Conservation (phyloP, 2,797 vertebrate genomes). For the Crenuchus spilurus region DNA sequence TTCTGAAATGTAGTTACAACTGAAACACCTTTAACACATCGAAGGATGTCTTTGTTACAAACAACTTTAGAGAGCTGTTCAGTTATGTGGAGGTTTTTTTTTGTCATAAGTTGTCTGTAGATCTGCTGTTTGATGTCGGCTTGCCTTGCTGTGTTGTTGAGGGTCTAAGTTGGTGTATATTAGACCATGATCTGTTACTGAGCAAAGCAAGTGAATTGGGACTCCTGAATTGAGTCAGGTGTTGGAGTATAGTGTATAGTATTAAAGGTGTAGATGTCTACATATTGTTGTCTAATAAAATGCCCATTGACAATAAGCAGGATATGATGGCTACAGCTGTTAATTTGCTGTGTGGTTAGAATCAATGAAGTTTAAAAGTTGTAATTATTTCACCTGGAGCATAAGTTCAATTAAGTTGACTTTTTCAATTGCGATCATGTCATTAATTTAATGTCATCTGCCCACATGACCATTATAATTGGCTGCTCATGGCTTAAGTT, state of each 20-base stretch:
- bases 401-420: neutral
- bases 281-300: neutral
- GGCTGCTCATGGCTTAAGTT: too few relatives aligned
- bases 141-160: too few relatives aligned
- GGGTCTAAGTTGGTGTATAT: too few relatives aligned
- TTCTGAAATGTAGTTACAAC: constrained; percentile 61
- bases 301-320: neutral
- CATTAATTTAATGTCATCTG: too few relatives aligned
- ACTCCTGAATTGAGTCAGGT: too few relatives aligned
- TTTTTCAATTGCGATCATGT: too few relatives aligned
- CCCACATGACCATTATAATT: too few relatives aligned
- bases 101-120: neutral
- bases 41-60: neutral
- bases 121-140: neutral
- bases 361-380: too few relatives aligned
- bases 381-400: neutral
- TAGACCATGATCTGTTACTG: too few relatives aligned
- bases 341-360: neutral
- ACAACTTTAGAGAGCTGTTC: neutral
- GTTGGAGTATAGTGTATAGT: neutral
- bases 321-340: neutral
- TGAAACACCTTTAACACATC: constrained; percentile 25
- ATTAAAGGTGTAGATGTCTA: too few relatives aligned
- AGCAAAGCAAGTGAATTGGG: too few relatives aligned
- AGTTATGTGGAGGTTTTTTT: neutral